Conservation (phyloP, 2,797 vertebrate genomes). For the Poeciliopsis turneri region DNA sequence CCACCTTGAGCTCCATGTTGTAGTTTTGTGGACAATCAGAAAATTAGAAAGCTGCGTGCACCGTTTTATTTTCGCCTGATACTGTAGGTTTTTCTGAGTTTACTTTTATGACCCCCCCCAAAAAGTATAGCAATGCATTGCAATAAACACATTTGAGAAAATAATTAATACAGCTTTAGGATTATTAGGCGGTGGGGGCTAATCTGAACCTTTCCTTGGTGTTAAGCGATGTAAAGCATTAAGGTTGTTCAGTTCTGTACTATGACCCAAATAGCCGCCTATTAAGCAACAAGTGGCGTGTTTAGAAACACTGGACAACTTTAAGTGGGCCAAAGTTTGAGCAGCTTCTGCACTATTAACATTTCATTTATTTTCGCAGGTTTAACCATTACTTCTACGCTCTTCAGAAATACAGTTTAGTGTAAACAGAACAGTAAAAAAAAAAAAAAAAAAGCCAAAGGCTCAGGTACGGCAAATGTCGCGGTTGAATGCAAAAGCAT, state of each 20-base stretch:
- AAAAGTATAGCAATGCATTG: no score
- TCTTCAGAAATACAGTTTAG: background rate
- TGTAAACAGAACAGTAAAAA: background rate
- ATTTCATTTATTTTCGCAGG: background rate
- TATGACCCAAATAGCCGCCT: slow-evolving; percentile 12
- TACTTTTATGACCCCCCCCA: background rate
- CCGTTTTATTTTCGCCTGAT: background rate
- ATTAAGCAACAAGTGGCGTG: slow-evolving; percentile 12
- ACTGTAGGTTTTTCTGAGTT: background rate
- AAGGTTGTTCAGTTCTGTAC: slow-evolving; percentile 18
- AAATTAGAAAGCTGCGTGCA: background rate
- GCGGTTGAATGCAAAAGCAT: no score
- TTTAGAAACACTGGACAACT: background rate
- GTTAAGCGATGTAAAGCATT: background rate
- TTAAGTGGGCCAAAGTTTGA: slow-evolving; percentile 33
- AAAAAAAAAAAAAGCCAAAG: no score
- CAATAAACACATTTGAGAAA: background rate
- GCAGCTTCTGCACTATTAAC: background rate
- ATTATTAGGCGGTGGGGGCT: background rate
- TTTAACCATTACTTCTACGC: background rate
- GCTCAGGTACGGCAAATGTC: background rate
- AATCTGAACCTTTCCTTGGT: background rate
- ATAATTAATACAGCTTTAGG: background rate
- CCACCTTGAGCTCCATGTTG: background rate
- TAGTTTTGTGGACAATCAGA: background rate